These are phyloP conservation scores for Heliconius nattereri DNA, from an alignment of 1,140 invertebrate genomes.

Conservation along the genomic window DNA sequence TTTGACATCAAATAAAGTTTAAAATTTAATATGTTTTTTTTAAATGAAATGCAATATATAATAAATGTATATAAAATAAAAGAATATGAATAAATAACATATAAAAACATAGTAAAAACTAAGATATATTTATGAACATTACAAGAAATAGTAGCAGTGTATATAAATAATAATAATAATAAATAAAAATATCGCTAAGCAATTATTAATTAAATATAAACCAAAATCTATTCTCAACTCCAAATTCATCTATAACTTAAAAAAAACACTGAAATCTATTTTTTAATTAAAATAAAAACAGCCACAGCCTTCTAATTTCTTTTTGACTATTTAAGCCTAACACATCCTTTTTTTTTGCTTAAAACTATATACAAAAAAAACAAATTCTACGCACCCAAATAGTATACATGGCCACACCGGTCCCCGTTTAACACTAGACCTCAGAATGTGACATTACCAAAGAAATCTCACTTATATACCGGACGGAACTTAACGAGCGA, in stretches of 20 bases:
- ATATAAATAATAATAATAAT: background rate
- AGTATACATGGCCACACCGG: constrained; percentile 41
- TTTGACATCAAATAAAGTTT: too few species aligned
- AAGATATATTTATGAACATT: background rate
- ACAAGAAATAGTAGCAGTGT: background rate
- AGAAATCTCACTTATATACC: constrained; percentile 49
- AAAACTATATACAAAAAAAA: background rate
- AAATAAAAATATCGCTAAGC: background rate
- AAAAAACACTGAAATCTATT: background rate
- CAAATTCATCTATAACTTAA: background rate
- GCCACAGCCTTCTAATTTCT: too few species aligned
- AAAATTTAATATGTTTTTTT: too few species aligned
- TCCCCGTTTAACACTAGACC: constrained; percentile 37
- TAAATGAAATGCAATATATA: too few species aligned
- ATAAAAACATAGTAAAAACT: too few species aligned
- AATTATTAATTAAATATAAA: background rate
- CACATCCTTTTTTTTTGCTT: background rate
- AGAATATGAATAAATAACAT: too few species aligned
- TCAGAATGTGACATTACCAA: constrained; percentile 39
- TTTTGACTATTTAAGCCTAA: background rate
- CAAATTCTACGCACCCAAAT: constrained; percentile 46
- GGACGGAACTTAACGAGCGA: constrained; percentile 40
- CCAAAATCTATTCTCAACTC: background rate
- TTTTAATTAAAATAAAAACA: background rate
- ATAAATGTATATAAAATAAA: too few species aligned